Base-by-base conservation (phyloP, 2,797 vertebrate species). In the Notoglanidium macrostoma region DNA sequence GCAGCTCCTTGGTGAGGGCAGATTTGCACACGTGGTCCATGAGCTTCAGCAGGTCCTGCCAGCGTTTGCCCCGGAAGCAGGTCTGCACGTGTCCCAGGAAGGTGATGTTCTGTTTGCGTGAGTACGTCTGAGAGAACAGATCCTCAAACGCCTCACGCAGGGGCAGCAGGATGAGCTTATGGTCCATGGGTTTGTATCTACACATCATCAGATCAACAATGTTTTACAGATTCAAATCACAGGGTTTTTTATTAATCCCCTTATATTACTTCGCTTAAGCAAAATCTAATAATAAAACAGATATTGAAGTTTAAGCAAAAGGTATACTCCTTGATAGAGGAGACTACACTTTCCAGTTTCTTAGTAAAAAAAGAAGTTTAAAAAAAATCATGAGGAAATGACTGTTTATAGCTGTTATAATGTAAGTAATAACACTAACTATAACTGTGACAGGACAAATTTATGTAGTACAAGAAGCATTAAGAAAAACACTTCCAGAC, bases 81-180 rank as follows among this genome's bases (percentile, higher is more conserved):
- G 97, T 98, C 94, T 99, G 97, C 90, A 99, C 96, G 14, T 99
- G 98, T 17, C 98, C 98, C 92, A 99, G 93, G 90, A 99, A 99
- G 0, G 97, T 98, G 74, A 97, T 95, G 90, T 99, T 99, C 93
- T 99, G 98, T 92, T 98, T 98, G 90, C 96, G 96, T 0, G 98
- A 99, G 94, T 98, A 99, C 0, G 98, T 98, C 93, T 98, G 97
- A 51, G 95, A 96, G 93, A 99, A 99, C 29, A 99, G 95, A 49
- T 98, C 98, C 88, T 99, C 98, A 88, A 99, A 99, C 40, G 96
- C 95, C 85, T 99, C 98, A 1, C 98, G 95, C 73, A 99, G 92
- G 9, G 98, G 98, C 35, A 99, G 93, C 94, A 98, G 94, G 89
- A 99, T 97, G 92, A 98, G 95, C 88, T 92, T 97, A 91, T 97